phyloP scores from a whole-genome alignment of 64 coral and sea anemone genomes.

The Exaiptasia diaphana region DNA sequence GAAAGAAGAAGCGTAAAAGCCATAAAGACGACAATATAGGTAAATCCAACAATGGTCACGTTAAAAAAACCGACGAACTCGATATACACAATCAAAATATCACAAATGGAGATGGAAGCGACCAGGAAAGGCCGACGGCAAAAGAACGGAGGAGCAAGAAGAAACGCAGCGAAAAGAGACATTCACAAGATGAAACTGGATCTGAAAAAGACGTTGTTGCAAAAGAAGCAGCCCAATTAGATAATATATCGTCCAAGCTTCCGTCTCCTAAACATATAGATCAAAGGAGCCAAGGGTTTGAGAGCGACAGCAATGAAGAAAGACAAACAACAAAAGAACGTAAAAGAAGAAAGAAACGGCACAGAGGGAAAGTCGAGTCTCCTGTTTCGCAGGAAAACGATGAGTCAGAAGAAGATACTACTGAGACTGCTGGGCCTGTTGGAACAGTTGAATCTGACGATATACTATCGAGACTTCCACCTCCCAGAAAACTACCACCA shows the following conservation, averaged over 20 bases:
- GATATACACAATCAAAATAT: too few species aligned
- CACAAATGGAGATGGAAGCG: not conserved
- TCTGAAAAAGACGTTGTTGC: not conserved
- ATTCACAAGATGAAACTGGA: too few species aligned
- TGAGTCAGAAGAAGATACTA: not conserved
- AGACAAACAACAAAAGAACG: not conserved
- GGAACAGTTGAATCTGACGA: not conserved
- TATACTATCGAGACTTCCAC: not conserved
- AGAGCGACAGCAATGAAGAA: not conserved
- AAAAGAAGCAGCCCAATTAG: not conserved
- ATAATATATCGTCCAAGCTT: too few species aligned
- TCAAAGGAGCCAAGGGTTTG: too few species aligned
- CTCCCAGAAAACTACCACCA: not conserved
- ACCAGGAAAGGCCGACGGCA: not conserved
- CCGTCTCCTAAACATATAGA: too few species aligned
- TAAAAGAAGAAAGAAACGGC: not conserved
- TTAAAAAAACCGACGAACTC: too few species aligned
- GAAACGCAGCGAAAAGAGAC: not conserved
- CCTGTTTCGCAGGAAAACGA: not conserved
- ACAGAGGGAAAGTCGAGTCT: not conserved
- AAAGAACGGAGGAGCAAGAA: not conserved
- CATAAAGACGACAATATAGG: not conserved
- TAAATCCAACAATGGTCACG: too few species aligned
- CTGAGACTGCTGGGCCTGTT: not conserved
- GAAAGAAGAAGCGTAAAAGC: not conserved